Base-by-base conservation (phyloP, 1,140 invertebrate genomes). In the Linepithema humile region DNA sequence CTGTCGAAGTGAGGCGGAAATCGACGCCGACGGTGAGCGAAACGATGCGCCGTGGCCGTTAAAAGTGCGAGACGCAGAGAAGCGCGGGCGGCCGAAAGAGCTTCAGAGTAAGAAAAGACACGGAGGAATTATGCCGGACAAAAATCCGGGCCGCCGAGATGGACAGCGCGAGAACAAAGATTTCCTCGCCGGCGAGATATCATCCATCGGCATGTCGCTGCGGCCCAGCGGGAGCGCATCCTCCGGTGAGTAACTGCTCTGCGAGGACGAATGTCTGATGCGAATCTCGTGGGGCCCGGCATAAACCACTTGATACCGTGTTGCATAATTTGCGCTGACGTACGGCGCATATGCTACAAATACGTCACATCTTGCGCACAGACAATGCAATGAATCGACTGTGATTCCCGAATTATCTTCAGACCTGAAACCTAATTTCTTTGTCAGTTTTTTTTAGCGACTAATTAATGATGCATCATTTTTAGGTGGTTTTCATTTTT, bases 181-280 rank as follows among this genome's bases (percentile, higher is more conserved):
- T 88, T 91, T 91, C 88, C 93, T 93, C 90, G 96, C 95, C 89
- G 95, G 96, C 74, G 96, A 96, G 94, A 96, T 96, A 93, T 96
- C 95, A 90, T 96, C 96, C 87, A 96, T 97, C 89, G 96, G 96
- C 90, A 96, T 97, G 96, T 95, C 95, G 64, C 95, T 97, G 88
- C 95, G 95, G 86, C 95, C 95, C 80, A 96, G 96, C 84, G 95
- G 96, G 90, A 96, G 96, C 94, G 95, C 96, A 82, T 96, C 96
- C 88, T 96, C 96, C 82, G 96, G 96, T 94, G 94, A 95, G 95
- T 93, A 85, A 26, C 77, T 29, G 15, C 17, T 48, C 50, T 45
- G 53, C 69, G 48, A 53, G 26, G 50, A 72, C 45, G 15, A 60
- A 23, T 69, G 43, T 69, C 38, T 38, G 59, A 48, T 65, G 73